A percentile compares a stretch with the other conserved stretches of the same genome.
Conservation (phyloP, 2,888 invertebrate genomes). For the Drosophila buzzatii region DNA sequence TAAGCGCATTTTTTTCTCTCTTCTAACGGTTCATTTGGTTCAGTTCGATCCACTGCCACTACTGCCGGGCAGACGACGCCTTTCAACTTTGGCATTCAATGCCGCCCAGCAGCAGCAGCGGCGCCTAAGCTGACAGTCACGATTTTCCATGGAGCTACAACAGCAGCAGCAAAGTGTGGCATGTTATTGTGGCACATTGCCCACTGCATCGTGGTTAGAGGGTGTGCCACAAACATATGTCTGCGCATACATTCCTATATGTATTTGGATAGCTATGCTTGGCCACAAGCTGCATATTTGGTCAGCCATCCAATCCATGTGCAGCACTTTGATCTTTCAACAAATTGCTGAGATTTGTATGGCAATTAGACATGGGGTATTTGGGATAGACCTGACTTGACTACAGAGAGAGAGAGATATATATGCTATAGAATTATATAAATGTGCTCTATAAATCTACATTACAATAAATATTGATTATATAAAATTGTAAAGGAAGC, state of each 20-base stretch:
- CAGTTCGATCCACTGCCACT: conserved; percentile 19
- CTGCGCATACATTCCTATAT: conserved; percentile 12
- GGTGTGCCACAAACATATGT: conserved; percentile 61
- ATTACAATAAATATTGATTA: not conserved
- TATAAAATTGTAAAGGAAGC: not conserved
- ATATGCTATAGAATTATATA: not conserved
- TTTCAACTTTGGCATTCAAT: conserved; percentile 76
- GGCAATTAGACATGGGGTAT: not conserved
- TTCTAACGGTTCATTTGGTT: conserved; percentile 36
- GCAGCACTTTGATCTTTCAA: conserved; percentile 49
- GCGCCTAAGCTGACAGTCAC: conserved; percentile 64
- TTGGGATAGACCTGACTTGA: not conserved
- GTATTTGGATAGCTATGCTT: conserved; percentile 34
- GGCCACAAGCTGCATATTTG: conserved; percentile 25
- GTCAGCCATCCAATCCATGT: conserved; percentile 29
- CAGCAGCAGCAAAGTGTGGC: conserved; percentile 60
- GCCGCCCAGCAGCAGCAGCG: conserved; percentile 19
- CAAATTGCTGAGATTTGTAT: conserved; percentile 25
- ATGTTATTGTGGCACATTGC: conserved; percentile 68
- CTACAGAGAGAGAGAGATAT: not conserved
- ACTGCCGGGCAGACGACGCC: conserved; percentile 60
- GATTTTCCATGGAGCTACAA: conserved; percentile 51
- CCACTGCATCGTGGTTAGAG: conserved; percentile 59
- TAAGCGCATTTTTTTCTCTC: conserved; percentile 58
- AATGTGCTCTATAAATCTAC: not conserved